phyloP scores from a whole-genome alignment of 2,888 invertebrate genomes.

The Drosophila yooni region DNA sequence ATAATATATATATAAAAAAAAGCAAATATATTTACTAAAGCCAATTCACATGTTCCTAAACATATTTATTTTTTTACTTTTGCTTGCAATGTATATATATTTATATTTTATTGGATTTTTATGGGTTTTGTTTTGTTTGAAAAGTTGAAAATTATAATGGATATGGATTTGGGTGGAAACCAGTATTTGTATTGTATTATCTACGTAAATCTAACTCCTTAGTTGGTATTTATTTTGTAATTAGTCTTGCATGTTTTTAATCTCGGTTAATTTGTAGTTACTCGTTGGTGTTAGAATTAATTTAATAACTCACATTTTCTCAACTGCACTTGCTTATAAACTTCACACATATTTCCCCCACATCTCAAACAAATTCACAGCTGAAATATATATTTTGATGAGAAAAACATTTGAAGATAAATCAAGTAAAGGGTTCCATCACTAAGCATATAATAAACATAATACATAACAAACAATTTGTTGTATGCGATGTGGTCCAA shows the following conservation, averaged over 20 bases:
- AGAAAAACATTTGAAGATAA: neutral
- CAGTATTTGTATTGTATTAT: neutral
- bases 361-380: neutral
- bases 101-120: slow-evolving; percentile 1
- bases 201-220: neutral
- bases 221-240: neutral
- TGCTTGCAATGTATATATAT: slow-evolving; percentile 5
- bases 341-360: neutral
- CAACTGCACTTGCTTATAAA: neutral
- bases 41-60: slow-evolving; percentile 40
- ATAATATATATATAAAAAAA: neutral
- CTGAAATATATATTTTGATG: neutral
- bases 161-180: neutral
- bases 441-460: neutral
- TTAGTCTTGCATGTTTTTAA: slow-evolving; percentile 4
- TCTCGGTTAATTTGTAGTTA: neutral
- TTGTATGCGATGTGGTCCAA: neutral
- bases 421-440: neutral
- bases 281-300: slow-evolving; percentile 4
- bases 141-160: neutral
- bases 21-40: slow-evolving; percentile 37
- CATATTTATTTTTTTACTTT: slow-evolving; percentile 5
- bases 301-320: neutral
- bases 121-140: neutral
- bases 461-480: neutral